A percentile compares a stretch with the other conserved stretches of the same genome.
These are phyloP conservation scores for Drosophila atripex DNA, from an alignment of 2,888 invertebrate species.

Conservation along the genomic window DNA sequence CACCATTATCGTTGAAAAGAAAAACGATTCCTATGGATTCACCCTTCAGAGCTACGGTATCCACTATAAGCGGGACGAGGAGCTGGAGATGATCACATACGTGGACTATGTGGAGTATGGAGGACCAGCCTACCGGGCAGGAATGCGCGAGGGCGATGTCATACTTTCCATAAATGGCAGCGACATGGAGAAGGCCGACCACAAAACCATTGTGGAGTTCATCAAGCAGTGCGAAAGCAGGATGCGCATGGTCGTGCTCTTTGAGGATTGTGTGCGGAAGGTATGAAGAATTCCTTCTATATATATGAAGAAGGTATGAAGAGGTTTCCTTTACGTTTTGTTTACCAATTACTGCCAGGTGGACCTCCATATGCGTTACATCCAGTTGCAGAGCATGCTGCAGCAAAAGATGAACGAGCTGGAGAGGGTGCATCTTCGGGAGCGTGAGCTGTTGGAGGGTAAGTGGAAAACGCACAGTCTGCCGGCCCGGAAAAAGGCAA, in stretches of 20 bases:
- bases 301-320: too few species aligned
- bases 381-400: conserved; percentile 92
- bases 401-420: conserved; percentile 93
- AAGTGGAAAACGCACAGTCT: conserved; percentile 96
- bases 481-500: conserved; percentile 92
- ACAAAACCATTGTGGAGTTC: conserved; percentile 95
- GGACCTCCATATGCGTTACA: conserved; percentile 95
- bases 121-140: conserved; percentile 95
- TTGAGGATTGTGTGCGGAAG: conserved; percentile 98
- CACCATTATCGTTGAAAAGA: conserved; percentile 96
- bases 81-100: conserved; percentile 98
- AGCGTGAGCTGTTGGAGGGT: conserved; percentile 92
- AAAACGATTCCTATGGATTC: conserved; percentile 96
- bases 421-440: conserved; percentile 91
- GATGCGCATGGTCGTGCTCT: conserved; percentile 98
- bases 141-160: conserved; percentile 98
- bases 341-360: conserved; percentile 82
- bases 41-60: conserved; percentile 99
- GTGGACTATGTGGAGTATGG: conserved; percentile 97
- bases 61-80: conserved; percentile 96
- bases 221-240: conserved; percentile 94
- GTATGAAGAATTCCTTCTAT: conserved; percentile 85
- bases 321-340: background rate
- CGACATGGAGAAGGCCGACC: conserved; percentile 97
- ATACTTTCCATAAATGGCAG: conserved; percentile 98